Conservation (phyloP, 2,797 vertebrate genomes). For the Lerista edwardsae region DNA sequence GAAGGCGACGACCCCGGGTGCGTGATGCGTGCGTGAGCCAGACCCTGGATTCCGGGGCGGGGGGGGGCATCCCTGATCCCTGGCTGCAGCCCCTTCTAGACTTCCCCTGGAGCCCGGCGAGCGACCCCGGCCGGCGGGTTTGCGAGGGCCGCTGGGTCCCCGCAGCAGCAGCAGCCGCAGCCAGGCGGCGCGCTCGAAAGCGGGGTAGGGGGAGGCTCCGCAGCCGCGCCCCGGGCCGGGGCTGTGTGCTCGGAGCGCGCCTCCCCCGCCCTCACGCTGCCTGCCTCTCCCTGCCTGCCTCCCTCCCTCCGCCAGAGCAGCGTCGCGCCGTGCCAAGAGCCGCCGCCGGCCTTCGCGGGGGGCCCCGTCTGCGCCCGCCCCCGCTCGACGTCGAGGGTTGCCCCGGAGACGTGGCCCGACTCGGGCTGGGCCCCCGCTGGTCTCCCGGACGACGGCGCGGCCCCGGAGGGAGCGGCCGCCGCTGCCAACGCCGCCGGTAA, state of each 20-base stretch:
- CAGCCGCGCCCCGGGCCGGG: not conserved
- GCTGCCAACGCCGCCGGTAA: constrained; percentile 70
- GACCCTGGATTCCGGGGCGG: too few relatives aligned
- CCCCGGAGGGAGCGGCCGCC: constrained; percentile 60
- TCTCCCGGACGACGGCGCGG: constrained; percentile 77
- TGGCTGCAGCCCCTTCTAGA: too few relatives aligned
- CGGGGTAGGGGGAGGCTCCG: not conserved
- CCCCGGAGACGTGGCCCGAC: constrained; percentile 87
- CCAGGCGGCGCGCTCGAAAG: not conserved
- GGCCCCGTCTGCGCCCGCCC: constrained; percentile 76
- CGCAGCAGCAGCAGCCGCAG: not conserved
- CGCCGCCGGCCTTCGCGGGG: constrained; percentile 79
- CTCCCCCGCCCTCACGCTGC: too few relatives aligned
- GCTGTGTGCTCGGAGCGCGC: too few relatives aligned
- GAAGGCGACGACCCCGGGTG: too few relatives aligned
- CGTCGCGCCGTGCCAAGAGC: constrained; percentile 80
- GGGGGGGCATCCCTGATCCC: not conserved
- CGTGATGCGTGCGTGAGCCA: too few relatives aligned
- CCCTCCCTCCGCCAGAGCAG: constrained; percentile 75
- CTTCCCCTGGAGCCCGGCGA: not conserved
- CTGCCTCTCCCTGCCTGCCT: not conserved
- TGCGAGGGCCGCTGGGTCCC: not conserved
- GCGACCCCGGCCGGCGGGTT: not conserved
- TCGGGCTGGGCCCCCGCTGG: constrained; percentile 80
- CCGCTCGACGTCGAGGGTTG: constrained; percentile 82